Evolutionary conservation across 2,888 invertebrate genomes (phyloP), one percentile per base, ranked within the genome.

Genomic region (Morpho helenor): DNA sequence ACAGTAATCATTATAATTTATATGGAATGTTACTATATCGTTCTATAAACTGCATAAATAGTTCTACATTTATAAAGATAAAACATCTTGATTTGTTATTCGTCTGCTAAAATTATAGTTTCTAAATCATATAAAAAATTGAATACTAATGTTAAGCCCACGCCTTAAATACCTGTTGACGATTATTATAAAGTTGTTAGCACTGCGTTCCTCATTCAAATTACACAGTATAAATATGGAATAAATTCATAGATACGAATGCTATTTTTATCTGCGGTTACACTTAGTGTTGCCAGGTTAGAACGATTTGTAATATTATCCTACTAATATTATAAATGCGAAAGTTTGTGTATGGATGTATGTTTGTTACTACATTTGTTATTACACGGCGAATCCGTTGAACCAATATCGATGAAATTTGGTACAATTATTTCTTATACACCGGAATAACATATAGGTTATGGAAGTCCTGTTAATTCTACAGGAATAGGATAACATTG

Each of bases 261-360:
- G 31, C 39, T 44, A 10, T 54, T 47, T 47, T 41, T n/a, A 23
- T 44, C 10, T 22, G 40, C 22, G 16, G 22, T 42, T 10, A 45
- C 16, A 45, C 10, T 10, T 22, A 39, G 41, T 54, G 54, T 54
- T 54, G 48, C 42, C 54, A 42, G 41, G 47, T 53, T 54, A 45
- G 31, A 31, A 31, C 31, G 31, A 5, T 31, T 31, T 31, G 31
- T 0, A 5, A 31, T 31, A 31, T 2, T 31, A 31, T n/a, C n/a
- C n/a, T n/a, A n/a, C n/a, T n/a, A n/a, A n/a, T n/a, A n/a, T n/a
- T n/a, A n/a, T n/a, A n/a, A n/a, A n/a, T n/a, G n/a, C n/a, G n/a
- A n/a, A n/a, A n/a, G n/a, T n/a, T n/a, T n/a, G n/a, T n/a, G n/a
- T n/a, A n/a, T n/a, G n/a, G n/a, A n/a, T n/a, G n/a, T n/a, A n/a